phyloP scores from a whole-genome alignment of 1,140 invertebrate species.

The Chymomyza costata region DNA sequence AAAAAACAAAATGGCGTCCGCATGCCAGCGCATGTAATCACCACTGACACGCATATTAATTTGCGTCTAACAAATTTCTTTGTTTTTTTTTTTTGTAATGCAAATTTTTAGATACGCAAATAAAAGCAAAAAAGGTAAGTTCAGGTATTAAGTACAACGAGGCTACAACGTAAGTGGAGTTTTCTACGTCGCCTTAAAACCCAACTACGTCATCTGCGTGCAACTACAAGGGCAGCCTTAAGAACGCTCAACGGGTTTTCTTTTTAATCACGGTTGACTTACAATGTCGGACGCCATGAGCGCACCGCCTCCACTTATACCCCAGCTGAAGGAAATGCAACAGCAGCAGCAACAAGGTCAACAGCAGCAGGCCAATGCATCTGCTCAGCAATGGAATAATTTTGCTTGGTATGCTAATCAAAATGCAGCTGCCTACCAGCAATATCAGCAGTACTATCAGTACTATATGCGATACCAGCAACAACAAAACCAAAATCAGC shows the following conservation, averaged over 20 bases:
- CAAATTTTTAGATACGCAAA: background rate
- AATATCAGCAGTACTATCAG: conserved; percentile 70
- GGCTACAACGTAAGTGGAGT: conserved; percentile 10
- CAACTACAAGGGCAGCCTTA: too few relatives aligned
- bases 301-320: conserved; percentile 62
- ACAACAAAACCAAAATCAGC: conserved; percentile 46
- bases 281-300: conserved; percentile 67
- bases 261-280: too few relatives aligned
- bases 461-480: conserved; percentile 69
- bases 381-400: conserved; percentile 55
- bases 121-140: conserved; percentile 50
- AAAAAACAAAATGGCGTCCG: conserved; percentile 53
- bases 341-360: conserved; percentile 61
- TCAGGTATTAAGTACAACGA: conserved; percentile 35
- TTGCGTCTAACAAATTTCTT: conserved; percentile 7
- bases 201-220: too few relatives aligned
- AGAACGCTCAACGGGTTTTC: too few relatives aligned
- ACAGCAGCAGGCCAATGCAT: conserved; percentile 35
- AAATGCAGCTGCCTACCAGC: conserved; percentile 57
- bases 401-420: conserved; percentile 62
- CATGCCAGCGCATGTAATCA: conserved; percentile 8
- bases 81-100: conserved; percentile 3
- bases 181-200: too few relatives aligned
- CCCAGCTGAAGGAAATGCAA: conserved; percentile 71
- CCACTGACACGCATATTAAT: conserved; percentile 15